phyloP scores from a whole-genome alignment of 2,888 invertebrate genomes.

The Carterocephalus palaemon region DNA sequence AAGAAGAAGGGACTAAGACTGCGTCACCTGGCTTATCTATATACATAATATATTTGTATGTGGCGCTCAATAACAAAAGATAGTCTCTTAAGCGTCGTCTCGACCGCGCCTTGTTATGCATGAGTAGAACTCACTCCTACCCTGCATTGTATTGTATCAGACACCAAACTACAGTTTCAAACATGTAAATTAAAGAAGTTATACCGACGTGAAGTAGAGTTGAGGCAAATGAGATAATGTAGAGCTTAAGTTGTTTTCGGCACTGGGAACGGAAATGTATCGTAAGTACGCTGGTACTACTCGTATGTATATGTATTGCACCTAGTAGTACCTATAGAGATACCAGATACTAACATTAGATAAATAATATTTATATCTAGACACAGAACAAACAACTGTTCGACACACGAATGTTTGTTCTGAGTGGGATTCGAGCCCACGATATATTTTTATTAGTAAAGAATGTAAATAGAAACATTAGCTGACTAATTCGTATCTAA shows the following conservation, averaged over 20 bases:
- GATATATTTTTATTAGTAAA: too few relatives aligned
- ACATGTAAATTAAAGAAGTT: conserved; percentile 17
- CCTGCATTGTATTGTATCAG: conserved; percentile 2
- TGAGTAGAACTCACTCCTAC: conserved; percentile 6
- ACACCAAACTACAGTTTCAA: conserved; percentile 9
- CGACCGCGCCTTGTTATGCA: conserved; percentile 10
- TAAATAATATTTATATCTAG: too few relatives aligned
- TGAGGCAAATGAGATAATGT: conserved; percentile 14
- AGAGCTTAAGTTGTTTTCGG: conserved; percentile 16
- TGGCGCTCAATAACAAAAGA: conserved; percentile 21
- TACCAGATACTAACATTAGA: too few relatives aligned
- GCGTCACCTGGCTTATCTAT: conserved; percentile 12
- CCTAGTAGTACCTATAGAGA: too few relatives aligned
- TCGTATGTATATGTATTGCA: too few relatives aligned
- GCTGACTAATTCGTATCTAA: too few relatives aligned
- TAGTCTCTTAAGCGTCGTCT: conserved; percentile 13
- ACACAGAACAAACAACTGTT: too few relatives aligned
- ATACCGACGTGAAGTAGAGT: conserved; percentile 7
- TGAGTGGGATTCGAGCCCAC: too few relatives aligned
- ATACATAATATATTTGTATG: conserved; percentile 20
- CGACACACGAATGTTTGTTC: too few relatives aligned
- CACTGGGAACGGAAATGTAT: not conserved
- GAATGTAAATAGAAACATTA: too few relatives aligned
- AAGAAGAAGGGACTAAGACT: not conserved
- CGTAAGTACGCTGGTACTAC: too few relatives aligned